Conservation (phyloP, 2,113 vertebrate species). For the Charadrius vociferus region DNA sequence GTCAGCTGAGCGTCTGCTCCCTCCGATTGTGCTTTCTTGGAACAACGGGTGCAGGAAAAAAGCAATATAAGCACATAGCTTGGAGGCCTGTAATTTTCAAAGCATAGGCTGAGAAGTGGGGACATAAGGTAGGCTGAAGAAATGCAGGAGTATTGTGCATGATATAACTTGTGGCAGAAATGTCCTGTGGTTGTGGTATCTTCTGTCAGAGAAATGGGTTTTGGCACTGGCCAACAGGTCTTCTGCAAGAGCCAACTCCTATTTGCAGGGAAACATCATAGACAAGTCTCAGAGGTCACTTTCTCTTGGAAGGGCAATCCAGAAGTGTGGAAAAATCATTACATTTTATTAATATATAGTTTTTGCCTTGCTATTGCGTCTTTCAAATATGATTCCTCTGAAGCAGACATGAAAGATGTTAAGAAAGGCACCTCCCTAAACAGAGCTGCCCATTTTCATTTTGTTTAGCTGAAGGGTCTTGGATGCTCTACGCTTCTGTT, state of each 20-base stretch:
- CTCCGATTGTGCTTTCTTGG: not conserved
- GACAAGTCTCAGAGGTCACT: not conserved
- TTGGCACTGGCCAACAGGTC: not conserved
- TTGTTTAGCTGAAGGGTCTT: constrained; percentile 41
- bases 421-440: constrained; percentile 8
- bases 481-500: not conserved
- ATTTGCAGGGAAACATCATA: not conserved
- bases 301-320: not conserved
- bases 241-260: not conserved
- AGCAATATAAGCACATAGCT: not conserved
- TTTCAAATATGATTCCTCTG: not conserved
- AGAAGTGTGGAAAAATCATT: not conserved
- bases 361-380: not conserved
- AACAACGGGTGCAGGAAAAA: not conserved
- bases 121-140: not conserved
- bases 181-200: not conserved
- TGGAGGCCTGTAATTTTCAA: not conserved
- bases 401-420: not conserved
- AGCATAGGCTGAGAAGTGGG: not conserved
- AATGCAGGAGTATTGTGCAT: not conserved
- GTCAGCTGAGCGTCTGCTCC: not conserved
- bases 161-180: not conserved
- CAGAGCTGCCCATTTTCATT: constrained; percentile 21
- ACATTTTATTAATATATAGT: not conserved
- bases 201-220: not conserved